Base-by-base conservation (phyloP, 1,140 invertebrate genomes). In the Heterodera carotae region DNA sequence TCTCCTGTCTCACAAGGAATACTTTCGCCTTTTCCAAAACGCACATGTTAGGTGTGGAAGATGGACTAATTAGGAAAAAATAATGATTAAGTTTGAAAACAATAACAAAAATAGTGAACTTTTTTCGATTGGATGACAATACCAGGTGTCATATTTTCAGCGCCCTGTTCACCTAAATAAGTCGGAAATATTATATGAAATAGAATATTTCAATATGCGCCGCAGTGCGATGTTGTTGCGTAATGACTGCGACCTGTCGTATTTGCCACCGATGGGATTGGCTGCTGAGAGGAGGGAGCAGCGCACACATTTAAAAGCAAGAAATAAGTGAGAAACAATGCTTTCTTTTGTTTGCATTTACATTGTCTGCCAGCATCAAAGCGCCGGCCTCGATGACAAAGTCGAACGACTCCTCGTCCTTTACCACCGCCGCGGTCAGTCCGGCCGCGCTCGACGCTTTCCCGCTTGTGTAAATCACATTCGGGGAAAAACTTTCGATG, bases 381-480 rank as follows among this genome's bases (percentile, higher is more conserved):
- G 97, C 97, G 60, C 97, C 97, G 29, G 97, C 97, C 91, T 99
- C 97, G 76, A 99, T 99, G 1, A 99, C 97, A 90, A 98, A 99
- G 89, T 99, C 97, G 73, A 93, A 92, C 7, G 94, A 94, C 89
- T 99, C 97, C 89, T 99, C 96, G 88, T 99, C 97, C 88, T 93
- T 91, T 0, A 98, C 95, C 27, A 98, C 96, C 67, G 96, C 97
- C 15, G 97, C 97, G 0, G 97, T 98, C 25, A 99, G 90, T 92
- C 97, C 97, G 76, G 97, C 96, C 0, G 97, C 96, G 48, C 92
- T 94, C 2, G 95, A 98, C 0, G 96, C 97, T 90, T 99, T 99
- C 29, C 97, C 97, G 76, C 95, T 98, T 0, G 97, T 99, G 86
- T 99, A 99, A 27, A 99, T 93, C 7, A 97, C 95, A 59, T 96